Evolutionary conservation across 1,140 invertebrate species (phyloP).

Genomic region (Bombus sibiricus): DNA sequence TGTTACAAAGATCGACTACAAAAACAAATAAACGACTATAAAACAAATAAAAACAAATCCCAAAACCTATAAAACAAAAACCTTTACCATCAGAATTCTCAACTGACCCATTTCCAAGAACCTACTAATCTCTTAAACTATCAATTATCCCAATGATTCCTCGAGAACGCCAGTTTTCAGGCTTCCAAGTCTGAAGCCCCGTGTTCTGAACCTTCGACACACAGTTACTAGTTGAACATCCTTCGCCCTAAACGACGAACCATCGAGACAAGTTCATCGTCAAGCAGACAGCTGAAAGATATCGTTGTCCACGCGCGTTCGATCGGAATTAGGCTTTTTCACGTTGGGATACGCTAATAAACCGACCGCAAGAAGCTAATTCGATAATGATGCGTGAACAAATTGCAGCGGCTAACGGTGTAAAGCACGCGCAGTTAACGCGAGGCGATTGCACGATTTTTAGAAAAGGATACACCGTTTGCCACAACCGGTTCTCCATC

Average conservation of each 20-base stretch:
- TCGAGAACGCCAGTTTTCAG: no score
- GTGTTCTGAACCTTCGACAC: not conserved
- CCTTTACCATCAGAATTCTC: not conserved
- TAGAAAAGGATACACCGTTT: not conserved
- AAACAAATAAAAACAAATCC: no score
- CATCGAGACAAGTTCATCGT: not conserved
- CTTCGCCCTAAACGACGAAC: not conserved
- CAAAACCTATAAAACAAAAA: no score
- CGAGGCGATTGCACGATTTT: not conserved
- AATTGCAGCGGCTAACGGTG: constrained; percentile 36
- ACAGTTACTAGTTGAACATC: not conserved
- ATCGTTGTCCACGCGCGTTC: not conserved
- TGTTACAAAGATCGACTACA: not conserved
- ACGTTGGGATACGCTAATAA: not conserved
- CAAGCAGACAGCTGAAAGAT: not conserved
- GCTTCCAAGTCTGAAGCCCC: not conserved
- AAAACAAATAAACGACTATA: no score
- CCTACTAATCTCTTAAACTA: not conserved
- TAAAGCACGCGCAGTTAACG: constrained; percentile 13
- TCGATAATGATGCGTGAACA: constrained; percentile 40
- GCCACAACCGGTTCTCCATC: no score
- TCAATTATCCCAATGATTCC: not conserved
- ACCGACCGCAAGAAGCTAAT: constrained; percentile 23
- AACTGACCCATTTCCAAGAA: not conserved
- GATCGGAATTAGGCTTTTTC: constrained; percentile 19